Conservation (phyloP, 2,797 vertebrate genomes). For the Hybognathus amarus region DNA sequence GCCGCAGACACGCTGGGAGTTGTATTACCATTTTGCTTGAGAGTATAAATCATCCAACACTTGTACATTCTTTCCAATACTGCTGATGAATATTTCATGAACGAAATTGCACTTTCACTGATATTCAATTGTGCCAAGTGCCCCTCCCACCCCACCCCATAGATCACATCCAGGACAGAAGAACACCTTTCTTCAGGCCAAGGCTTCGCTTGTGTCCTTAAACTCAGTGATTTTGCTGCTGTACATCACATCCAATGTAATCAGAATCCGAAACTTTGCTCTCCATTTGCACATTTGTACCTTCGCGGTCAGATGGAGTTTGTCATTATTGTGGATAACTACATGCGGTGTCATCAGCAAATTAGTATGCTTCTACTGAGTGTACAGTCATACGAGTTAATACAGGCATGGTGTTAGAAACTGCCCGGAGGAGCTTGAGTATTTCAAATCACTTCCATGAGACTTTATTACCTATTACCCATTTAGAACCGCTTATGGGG, state of each 20-base stretch:
- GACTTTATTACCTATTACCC: constrained; percentile 35
- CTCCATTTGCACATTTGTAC: constrained; percentile 17
- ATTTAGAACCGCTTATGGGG: constrained; percentile 25
- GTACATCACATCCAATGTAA: not conserved
- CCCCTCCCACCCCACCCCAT: constrained; percentile 40
- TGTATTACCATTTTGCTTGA: constrained; percentile 66
- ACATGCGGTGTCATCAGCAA: not conserved
- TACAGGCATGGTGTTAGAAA: constrained; percentile 35
- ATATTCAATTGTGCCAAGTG: constrained; percentile 63
- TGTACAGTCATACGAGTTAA: constrained; percentile 23
- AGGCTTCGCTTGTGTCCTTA: not conserved
- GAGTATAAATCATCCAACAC: constrained; percentile 72
- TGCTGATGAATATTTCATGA: constrained; percentile 75
- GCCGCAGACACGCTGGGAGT: constrained; percentile 65
- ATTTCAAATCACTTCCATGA: constrained; percentile 27
- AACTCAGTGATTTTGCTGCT: not conserved
- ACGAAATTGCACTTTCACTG: constrained; percentile 70
- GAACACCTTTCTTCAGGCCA: constrained; percentile 35
- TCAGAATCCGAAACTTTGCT: constrained; percentile 11
- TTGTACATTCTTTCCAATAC: constrained; percentile 66
- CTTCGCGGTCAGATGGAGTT: constrained; percentile 6
- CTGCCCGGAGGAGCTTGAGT: not conserved
- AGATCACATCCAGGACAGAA: constrained; percentile 65
- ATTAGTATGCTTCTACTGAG: constrained; percentile 5
- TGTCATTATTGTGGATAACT: constrained; percentile 35